Evolutionary conservation across 2,797 vertebrate species (phyloP), one percentile per base, ranked within the genome.

Genomic region (Erpetoichthys calabaricus): DNA sequence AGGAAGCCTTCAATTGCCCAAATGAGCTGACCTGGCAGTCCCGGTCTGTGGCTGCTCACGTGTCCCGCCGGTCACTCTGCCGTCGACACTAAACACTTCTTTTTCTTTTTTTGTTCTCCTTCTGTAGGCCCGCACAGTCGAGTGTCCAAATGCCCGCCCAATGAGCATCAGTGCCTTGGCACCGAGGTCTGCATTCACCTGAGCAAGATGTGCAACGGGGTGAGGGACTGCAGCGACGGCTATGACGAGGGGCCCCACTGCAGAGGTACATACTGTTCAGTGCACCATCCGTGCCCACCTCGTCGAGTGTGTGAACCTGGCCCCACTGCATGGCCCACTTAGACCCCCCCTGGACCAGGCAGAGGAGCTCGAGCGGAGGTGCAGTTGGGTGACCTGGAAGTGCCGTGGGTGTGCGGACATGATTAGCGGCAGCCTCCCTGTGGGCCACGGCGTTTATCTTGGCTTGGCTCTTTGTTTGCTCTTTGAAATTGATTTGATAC

Each of bases 181-280:
- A 84, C 85, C 0, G 93, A 97, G 49, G 72, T 90, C 5, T 98
- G 94, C 63, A 80, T 97, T 46, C 90, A 76, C 63, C 89, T 96
- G 87, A 86, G 84, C 78, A 95, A 87, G 60, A 64, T 97, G 57
- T 98, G 94, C 63, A 87, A 98, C 0, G 90, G 90, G 1, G 68
- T 86, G 53, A 81, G 81, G 0, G 91, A 97, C 78, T 98, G 94
- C 70, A 57, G 75, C 0, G 91, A 97, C 0, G 89, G 90, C 62
- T 92, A 89, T 0, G 94, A 97, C 0, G 93, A 97, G 75, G 94
- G 94, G 0, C 65, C 91, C 0, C 90, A 94, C 70, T 97, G 94
- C 67, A 81, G 88, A 84, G 90, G 93, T 97, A 86, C 62, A n/a
- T 25, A 25, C 25, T 2, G 25, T 25, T 25, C 25, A 25, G 25